phyloP scores from a whole-genome alignment of 1,140 invertebrate species.

The Leptinotarsa texana region DNA sequence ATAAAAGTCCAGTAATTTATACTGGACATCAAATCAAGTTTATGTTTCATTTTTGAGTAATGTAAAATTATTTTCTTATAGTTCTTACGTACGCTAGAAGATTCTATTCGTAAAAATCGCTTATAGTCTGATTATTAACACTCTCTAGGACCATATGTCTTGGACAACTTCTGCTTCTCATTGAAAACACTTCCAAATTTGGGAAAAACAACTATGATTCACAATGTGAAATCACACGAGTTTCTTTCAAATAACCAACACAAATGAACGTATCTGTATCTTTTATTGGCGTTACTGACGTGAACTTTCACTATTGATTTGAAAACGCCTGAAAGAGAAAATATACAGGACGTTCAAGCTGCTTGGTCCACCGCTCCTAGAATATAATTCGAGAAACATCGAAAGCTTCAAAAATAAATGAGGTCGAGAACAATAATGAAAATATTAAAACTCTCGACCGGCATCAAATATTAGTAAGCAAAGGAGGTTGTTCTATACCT shows the following conservation, averaged over 20 bases:
- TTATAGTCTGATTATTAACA: too few species aligned
- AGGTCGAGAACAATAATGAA: neutral
- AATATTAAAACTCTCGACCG: neutral
- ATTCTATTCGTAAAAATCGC: too few species aligned
- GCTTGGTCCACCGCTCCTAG: neutral
- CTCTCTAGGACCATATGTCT: too few species aligned
- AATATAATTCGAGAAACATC: neutral
- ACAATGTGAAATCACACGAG: conserved; percentile 16
- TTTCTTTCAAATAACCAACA: conserved; percentile 11
- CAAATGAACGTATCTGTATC: neutral
- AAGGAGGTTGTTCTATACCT: conserved; percentile 66
- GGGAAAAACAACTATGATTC: conserved; percentile 13
- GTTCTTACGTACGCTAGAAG: too few species aligned
- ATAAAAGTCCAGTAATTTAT: too few species aligned
- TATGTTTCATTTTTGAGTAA: too few species aligned
- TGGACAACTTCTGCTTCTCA: too few species aligned
- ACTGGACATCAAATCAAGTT: too few species aligned
- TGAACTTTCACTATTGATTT: neutral
- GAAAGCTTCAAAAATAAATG: neutral
- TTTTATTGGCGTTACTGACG: neutral
- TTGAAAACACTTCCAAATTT: conserved; percentile 9
- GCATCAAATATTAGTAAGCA: conserved; percentile 13
- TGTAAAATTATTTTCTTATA: too few species aligned
- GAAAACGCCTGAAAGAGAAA: neutral
- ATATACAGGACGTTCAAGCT: neutral